A percentile compares a stretch with the other conserved stretches of the same genome.
phyloP scores from a whole-genome alignment of 2,888 invertebrate genomes.

The Microplitis manilae region DNA sequence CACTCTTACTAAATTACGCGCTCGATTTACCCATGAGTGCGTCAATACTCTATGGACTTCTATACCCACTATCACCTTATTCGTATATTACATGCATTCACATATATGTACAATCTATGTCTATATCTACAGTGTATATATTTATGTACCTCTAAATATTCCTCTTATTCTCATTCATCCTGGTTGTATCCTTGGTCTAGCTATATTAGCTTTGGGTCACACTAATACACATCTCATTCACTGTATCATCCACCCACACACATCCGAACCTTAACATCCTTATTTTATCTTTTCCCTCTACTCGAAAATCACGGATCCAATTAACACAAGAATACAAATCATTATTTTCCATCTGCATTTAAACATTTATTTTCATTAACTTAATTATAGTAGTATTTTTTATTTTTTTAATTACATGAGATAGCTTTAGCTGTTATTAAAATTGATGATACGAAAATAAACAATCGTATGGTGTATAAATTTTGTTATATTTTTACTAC shows the following conservation, averaged over 20 bases:
- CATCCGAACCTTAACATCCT: background rate
- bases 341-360: slow-evolving; percentile 31
- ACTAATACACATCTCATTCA: background rate
- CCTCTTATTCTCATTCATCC: background rate
- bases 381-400: background rate
- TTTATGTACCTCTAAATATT: background rate
- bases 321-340: slow-evolving; percentile 37
- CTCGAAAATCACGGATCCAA: slow-evolving; percentile 34
- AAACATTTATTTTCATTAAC: slow-evolving; percentile 24
- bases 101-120: background rate
- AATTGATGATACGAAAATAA: background rate
- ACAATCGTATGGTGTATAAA: background rate
- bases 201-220: background rate
- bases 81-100: slow-evolving; percentile 22
- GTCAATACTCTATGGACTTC: slow-evolving; percentile 54
- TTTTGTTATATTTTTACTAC: background rate
- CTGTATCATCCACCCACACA: background rate
- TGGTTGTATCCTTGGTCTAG: background rate
- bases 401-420: slow-evolving; percentile 7
- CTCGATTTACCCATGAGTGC: slow-evolving; percentile 61
- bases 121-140: background rate
- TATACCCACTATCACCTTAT: slow-evolving; percentile 41
- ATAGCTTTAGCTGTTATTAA: background rate
- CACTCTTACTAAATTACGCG: slow-evolving; percentile 66
- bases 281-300: slow-evolving; percentile 15